phyloP scores from a whole-genome alignment of 2,113 vertebrate genomes.

The Emydura subglobosa region DNA sequence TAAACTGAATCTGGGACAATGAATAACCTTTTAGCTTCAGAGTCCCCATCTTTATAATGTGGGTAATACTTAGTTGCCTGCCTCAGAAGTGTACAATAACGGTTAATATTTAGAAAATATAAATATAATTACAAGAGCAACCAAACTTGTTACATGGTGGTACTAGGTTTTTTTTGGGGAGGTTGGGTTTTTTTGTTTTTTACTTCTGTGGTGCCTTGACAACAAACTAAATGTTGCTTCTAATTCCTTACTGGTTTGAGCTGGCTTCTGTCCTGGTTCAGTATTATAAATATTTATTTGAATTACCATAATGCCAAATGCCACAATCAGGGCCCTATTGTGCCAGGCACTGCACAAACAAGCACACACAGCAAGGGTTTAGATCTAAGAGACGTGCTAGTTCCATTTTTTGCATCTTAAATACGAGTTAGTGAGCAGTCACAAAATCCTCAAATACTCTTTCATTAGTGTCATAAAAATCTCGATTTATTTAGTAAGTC shows the following conservation, averaged over 20 bases:
- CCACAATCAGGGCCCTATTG: not conserved
- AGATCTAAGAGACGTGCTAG: not conserved
- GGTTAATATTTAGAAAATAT: not conserved
- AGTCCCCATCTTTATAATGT: not conserved
- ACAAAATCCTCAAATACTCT: constrained; percentile 31
- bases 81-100: rapidly evolving
- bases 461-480: constrained; percentile 65
- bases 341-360: not conserved
- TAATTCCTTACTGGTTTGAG: not conserved
- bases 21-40: not conserved
- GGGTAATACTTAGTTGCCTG: rapidly evolving
- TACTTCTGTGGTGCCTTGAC: not conserved
- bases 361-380: not conserved
- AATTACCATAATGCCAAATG: not conserved
- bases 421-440: constrained; percentile 38
- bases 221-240: not conserved
- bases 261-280: not conserved
- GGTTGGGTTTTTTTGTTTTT: not conserved
- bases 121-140: not conserved
- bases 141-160: not conserved
- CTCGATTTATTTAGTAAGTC: constrained; percentile 62
- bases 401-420: constrained; percentile 52
- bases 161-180: not conserved
- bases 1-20: not conserved
- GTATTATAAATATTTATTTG: not conserved